Evolutionary conservation across 2,113 vertebrate species (phyloP).

Genomic region (Rostratula benghalensis): DNA sequence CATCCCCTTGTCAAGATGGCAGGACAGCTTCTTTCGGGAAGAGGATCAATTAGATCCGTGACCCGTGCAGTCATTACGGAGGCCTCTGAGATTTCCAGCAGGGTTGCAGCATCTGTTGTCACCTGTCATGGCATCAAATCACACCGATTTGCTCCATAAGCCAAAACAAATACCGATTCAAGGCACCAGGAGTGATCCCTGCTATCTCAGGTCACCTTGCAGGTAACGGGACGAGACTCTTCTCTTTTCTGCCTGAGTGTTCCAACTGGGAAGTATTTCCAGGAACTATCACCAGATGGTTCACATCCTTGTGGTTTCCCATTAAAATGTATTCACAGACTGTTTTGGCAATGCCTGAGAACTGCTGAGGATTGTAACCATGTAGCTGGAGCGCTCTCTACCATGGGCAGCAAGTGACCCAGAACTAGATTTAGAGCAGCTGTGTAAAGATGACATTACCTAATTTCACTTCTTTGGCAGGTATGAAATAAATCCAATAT

Average conservation of each 20-base stretch:
- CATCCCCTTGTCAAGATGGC: not conserved
- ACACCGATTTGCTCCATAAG: not conserved
- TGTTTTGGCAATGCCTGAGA: not conserved
- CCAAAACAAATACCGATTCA: not conserved
- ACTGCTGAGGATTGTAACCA: not conserved
- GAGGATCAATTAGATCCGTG: slow-evolving; percentile 14
- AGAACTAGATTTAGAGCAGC: not conserved
- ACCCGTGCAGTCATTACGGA: slow-evolving; percentile 16
- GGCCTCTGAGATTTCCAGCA: slow-evolving; percentile 16
- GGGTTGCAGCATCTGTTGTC: slow-evolving; percentile 17
- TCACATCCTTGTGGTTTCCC: not conserved
- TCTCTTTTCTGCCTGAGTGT: not conserved
- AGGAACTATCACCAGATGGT: not conserved
- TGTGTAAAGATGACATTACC: not conserved
- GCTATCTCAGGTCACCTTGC: slow-evolving; percentile 22
- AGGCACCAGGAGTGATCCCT: not conserved
- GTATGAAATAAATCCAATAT: not conserved
- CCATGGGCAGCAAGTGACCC: not conserved
- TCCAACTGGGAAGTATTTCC: not conserved
- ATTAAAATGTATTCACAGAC: not conserved
- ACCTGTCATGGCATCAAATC: slow-evolving; percentile 24
- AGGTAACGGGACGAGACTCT: not conserved
- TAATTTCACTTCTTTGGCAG: not conserved
- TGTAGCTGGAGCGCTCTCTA: not conserved
- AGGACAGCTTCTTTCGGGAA: slow-evolving; percentile 1